phyloP scores from a whole-genome alignment of 2,888 invertebrate species.

The Stictocephala bisonia region DNA sequence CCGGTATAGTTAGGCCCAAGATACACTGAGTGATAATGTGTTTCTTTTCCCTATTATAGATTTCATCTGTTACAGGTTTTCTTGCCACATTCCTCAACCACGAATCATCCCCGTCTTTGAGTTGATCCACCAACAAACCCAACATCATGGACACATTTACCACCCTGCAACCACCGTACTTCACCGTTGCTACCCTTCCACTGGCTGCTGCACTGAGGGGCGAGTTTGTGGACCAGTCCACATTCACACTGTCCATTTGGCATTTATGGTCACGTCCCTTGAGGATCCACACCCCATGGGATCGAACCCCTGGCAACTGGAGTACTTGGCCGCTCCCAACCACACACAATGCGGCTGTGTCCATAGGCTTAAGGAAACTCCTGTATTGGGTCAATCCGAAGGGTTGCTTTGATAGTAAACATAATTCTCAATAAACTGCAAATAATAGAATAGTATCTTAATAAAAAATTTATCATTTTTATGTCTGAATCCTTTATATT shows the following conservation, averaged over 20 bases:
- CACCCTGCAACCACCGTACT: background rate
- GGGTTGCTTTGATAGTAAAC: too few relatives aligned
- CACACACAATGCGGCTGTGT: constrained; percentile 13
- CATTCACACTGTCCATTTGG: background rate
- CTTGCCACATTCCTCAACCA: too few relatives aligned
- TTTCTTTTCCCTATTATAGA: too few relatives aligned
- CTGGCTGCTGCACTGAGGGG: background rate
- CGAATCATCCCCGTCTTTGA: too few relatives aligned
- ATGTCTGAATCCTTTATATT: too few relatives aligned
- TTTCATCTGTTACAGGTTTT: background rate
- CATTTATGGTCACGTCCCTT: background rate
- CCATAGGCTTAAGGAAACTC: too few relatives aligned
- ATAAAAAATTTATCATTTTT: too few relatives aligned
- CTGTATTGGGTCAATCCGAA: too few relatives aligned
- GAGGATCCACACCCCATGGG: background rate
- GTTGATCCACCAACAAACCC: background rate
- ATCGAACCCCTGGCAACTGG: background rate
- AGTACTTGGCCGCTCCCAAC: background rate
- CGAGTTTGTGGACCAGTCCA: background rate
- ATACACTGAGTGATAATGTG: too few relatives aligned
- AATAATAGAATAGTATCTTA: too few relatives aligned
- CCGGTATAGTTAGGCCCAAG: too few relatives aligned
- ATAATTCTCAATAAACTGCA: too few relatives aligned
- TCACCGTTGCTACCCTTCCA: constrained; percentile 16
- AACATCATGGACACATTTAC: background rate